phyloP scores from a whole-genome alignment of 2,888 invertebrate species.

The Tachystola acroxantha region DNA sequence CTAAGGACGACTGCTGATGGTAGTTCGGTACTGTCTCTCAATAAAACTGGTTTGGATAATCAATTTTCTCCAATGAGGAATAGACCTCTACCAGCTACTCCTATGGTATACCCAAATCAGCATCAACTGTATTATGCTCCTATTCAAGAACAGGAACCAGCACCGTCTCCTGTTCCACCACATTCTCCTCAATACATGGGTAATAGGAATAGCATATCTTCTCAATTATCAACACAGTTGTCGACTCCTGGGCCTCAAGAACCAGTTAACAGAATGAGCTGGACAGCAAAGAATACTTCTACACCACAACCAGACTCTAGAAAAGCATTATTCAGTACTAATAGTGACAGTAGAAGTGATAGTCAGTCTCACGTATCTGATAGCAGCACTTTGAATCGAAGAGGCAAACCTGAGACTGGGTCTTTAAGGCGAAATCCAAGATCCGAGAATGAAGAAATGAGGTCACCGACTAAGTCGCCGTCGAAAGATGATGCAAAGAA shows the following conservation, averaged over 20 bases:
- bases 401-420: conserved; percentile 74
- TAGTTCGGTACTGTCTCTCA: conserved; percentile 87
- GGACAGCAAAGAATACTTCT: conserved; percentile 71
- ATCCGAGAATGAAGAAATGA: conserved; percentile 45
- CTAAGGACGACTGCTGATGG: conserved; percentile 91
- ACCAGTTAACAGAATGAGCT: conserved; percentile 69
- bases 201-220: conserved; percentile 69
- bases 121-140: conserved; percentile 68
- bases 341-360: conserved; percentile 48
- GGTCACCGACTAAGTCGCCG: conserved; percentile 47
- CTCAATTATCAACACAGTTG: conserved; percentile 67
- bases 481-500: conserved; percentile 56
- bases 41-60: conserved; percentile 81
- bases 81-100: conserved; percentile 82
- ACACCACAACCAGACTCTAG: conserved; percentile 67
- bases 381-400: conserved; percentile 58
- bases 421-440: conserved; percentile 58
- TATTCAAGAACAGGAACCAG: conserved; percentile 74
- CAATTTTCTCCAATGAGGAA: conserved; percentile 80
- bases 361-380: conserved; percentile 51
- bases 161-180: conserved; percentile 67
- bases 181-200: conserved; percentile 38
- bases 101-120: conserved; percentile 56
- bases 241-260: conserved; percentile 72
- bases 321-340: conserved; percentile 46